These are phyloP conservation scores for Phytoseiulus persimilis DNA, from an alignment of 2,888 invertebrate genomes.

Conservation along the genomic window DNA sequence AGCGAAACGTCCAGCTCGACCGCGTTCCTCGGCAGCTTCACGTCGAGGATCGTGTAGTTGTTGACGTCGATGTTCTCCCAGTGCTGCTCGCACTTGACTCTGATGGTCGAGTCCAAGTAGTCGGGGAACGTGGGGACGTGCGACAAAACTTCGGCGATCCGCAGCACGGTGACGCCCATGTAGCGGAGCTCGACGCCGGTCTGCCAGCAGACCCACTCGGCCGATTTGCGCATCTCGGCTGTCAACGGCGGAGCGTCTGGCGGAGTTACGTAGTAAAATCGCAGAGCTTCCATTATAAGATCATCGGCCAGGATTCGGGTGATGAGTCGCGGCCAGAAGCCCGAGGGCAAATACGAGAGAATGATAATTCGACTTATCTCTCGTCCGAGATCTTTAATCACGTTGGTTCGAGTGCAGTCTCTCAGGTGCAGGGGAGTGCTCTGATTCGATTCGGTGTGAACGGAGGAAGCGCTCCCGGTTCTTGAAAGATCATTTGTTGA, in stretches of 20 bases:
- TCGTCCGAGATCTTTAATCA: not conserved
- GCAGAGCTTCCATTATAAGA: conserved; percentile 67
- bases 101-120: conserved; percentile 30
- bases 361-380: conserved; percentile 63
- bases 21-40: not conserved
- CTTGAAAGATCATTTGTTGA: conserved; percentile 30
- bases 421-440: not conserved
- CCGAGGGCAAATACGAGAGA: conserved; percentile 93
- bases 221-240: conserved; percentile 48
- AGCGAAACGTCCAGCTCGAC: conserved; percentile 7
- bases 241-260: conserved; percentile 58
- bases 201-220: conserved; percentile 90
- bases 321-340: conserved; percentile 91
- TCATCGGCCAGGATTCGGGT: conserved; percentile 85
- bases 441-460: conserved; percentile 34
- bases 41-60: conserved; percentile 25
- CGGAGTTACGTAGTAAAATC: conserved; percentile 64
- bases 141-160: conserved; percentile 43
- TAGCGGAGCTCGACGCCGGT: conserved; percentile 78
- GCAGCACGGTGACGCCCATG: conserved; percentile 63
- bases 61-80: conserved; percentile 30
- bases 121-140: conserved; percentile 16
- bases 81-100: conserved; percentile 33
- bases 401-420: not conserved
- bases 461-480: conserved; percentile 30